A percentile compares a stretch with the other conserved stretches of the same genome.
These are phyloP conservation scores for Serinus canaria DNA, from an alignment of 2,113 vertebrate genomes.

Conservation along the genomic window DNA sequence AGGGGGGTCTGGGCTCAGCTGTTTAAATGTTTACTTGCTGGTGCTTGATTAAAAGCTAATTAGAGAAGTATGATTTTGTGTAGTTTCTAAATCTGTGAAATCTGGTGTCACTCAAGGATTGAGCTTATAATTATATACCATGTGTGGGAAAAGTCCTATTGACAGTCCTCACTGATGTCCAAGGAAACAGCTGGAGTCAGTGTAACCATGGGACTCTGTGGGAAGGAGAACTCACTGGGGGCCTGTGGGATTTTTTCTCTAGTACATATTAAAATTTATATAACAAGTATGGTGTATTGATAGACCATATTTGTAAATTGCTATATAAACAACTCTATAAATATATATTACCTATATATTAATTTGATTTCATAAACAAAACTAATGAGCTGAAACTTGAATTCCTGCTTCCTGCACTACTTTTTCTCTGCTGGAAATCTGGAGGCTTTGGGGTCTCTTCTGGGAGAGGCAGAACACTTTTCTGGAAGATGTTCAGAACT, in stretches of 20 bases:
- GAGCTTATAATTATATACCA: neutral
- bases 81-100: neutral
- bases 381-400: neutral
- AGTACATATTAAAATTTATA: neutral
- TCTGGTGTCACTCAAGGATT: conserved; percentile 19
- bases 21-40: conserved; percentile 8
- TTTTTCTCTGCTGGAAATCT: neutral
- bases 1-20: neutral
- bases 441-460: neutral
- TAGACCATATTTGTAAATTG: neutral
- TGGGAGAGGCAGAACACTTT: neutral
- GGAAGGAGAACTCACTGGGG: neutral
- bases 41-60: conserved; percentile 34
- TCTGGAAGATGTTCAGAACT: neutral
- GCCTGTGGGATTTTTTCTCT: neutral
- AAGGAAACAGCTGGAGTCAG: neutral
- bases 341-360: neutral
- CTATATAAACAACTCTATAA: neutral
- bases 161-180: neutral
- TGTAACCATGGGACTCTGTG: neutral
- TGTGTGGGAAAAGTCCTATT: neutral
- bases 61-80: conserved; percentile 9
- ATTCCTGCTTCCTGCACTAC: neutral
- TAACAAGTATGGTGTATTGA: neutral
- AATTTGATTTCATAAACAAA: neutral